phyloP scores from a whole-genome alignment of 2,797 vertebrate genomes.

The Champsocephalus gunnari region DNA sequence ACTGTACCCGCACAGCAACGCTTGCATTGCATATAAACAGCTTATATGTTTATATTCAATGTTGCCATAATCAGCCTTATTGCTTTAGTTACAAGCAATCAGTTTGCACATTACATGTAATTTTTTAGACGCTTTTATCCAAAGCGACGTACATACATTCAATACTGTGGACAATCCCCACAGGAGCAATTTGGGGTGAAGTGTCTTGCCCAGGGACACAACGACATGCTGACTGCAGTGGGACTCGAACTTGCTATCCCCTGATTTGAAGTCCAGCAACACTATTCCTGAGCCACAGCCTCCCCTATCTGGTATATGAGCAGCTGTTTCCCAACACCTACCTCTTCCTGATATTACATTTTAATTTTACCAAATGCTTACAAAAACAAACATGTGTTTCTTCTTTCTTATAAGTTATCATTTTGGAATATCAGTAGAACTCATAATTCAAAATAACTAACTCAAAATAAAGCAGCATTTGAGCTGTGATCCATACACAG shows the following conservation, averaged over 20 bases:
- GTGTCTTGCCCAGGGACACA: too few relatives aligned
- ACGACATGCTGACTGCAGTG: too few relatives aligned
- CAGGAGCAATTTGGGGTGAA: too few relatives aligned
- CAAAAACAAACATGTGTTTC: background rate
- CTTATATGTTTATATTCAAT: background rate
- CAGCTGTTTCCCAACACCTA: background rate
- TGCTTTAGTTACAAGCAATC: background rate
- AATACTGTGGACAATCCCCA: too few relatives aligned
- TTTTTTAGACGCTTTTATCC: too few relatives aligned
- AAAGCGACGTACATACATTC: too few relatives aligned
- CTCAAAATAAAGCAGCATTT: background rate
- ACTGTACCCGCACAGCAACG: background rate
- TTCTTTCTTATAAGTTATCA: background rate
- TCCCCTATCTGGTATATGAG: background rate
- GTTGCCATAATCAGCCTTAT: background rate
- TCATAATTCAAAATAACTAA: too few relatives aligned
- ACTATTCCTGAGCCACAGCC: too few relatives aligned
- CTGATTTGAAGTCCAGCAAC: too few relatives aligned
- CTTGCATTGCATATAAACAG: constrained; percentile 5
- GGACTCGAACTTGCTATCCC: too few relatives aligned
- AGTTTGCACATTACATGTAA: background rate
- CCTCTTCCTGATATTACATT: background rate
- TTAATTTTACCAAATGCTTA: background rate
- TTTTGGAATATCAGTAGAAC: background rate
- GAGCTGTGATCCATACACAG: background rate